Evolutionary conservation across 2,113 vertebrate genomes (phyloP).

Genomic region (Dipodomys ordii): DNA sequence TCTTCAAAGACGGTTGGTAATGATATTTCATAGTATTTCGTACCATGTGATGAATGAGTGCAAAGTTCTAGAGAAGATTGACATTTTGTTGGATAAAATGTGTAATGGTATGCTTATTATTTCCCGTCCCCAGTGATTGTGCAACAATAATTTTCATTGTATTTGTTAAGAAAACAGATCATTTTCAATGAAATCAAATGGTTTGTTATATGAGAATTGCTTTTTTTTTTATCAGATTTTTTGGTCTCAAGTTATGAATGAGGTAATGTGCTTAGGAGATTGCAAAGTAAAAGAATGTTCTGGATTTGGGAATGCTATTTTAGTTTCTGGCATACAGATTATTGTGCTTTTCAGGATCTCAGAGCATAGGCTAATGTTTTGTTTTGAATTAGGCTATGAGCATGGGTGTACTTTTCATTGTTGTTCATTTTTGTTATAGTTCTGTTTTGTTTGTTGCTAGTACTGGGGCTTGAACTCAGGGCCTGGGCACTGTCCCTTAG

Average conservation of each 20-base stretch:
- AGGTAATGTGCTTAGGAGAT: conserved; percentile 1
- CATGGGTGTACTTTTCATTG: not conserved
- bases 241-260: not conserved
- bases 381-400: not conserved
- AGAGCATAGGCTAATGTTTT: not conserved
- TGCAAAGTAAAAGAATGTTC: not conserved
- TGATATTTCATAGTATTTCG: not conserved
- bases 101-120: not conserved
- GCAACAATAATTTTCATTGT: not conserved
- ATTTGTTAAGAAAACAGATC: too few species aligned
- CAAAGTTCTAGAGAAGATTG: not conserved
- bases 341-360: not conserved
- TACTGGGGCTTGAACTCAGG: too few species aligned
- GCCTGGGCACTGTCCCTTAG: too few species aligned
- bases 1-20: not conserved
- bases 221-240: too few species aligned
- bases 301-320: not conserved
- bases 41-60: not conserved
- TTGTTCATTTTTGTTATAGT: too few species aligned
- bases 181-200: not conserved
- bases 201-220: not conserved
- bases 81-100: conserved; percentile 39
- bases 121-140: not conserved
- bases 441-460: too few species aligned
- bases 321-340: conserved; percentile 12